Evolutionary conservation across 1,140 invertebrate species (phyloP), one percentile per base, ranked within the genome.

Genomic region (Saxidomus purpurata): DNA sequence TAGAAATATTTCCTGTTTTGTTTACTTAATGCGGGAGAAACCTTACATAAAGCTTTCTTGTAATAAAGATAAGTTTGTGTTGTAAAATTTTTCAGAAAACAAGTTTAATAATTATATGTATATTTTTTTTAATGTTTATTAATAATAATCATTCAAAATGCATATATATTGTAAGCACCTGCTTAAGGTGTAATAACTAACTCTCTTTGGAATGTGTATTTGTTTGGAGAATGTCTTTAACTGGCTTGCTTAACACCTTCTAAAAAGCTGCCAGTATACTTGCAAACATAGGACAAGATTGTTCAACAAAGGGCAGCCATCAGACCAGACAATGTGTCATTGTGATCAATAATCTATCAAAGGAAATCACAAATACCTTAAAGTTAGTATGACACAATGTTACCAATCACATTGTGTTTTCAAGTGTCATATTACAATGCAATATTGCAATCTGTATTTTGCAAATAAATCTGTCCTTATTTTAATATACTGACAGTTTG

Each of bases 161-260:
- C 43, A 43, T 43, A 43, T 15, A 79, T 79, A 36, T 79, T 79
- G 36, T 15, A 43, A 76, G 22, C 38, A 43, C 71, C 71, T 76
- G 71, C 3, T 31, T 31, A 6, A 76, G 34, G 34, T 76, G 38
- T 47, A 28, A 67, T 67, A 28, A 61, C n/a, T 28, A 80, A 47
- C 19, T 36, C 31, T n/a, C 25, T 13, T 47, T 25, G 61, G 80
- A 63, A 82, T 82, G 80, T 67, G 34, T 11, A 47, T 31, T 63
- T 36, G 61, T 38, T 82, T 63, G 36, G 34, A 59, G 52, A 43
- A n/a, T 40, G n/a, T n/a, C 34, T 28, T 63, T 43, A 59, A 40
- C 47, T 61, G 74, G 74, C 85, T 87, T 87, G 38, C 52, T 52
- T 87, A 38, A 77, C 71, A 79, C 74, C 47, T 87, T 25, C 17